These are phyloP conservation scores for Eustalomyia histrio DNA, from an alignment of 2,888 invertebrate species.

Conservation along the genomic window DNA sequence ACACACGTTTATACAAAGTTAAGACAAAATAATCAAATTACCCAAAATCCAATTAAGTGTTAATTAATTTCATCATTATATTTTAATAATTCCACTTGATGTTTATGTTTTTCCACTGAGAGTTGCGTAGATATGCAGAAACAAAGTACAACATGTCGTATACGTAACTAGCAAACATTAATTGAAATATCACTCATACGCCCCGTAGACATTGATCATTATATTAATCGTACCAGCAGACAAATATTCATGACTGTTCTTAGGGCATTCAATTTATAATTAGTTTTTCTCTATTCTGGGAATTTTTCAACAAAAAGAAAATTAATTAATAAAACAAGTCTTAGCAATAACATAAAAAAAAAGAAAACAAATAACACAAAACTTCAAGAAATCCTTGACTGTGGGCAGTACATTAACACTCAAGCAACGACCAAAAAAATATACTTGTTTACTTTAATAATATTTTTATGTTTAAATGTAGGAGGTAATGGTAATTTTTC, in stretches of 20 bases:
- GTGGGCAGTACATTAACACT: background rate
- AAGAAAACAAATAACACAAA: slow-evolving; percentile 16
- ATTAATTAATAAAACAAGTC: slow-evolving; percentile 47
- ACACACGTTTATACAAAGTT: no score
- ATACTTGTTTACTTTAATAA: slow-evolving; percentile 2
- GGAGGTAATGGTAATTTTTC: slow-evolving; percentile 12
- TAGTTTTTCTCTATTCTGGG: background rate
- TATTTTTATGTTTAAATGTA: background rate
- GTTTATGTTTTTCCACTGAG: no score
- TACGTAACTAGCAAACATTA: background rate
- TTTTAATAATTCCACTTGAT: no score
- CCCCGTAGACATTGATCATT: background rate
- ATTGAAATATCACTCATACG: slow-evolving; percentile 38
- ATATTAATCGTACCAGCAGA: background rate
- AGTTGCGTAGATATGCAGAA: no score
- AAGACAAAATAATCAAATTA: no score
- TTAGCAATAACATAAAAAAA: slow-evolving; percentile 1
- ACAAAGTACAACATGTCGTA: background rate
- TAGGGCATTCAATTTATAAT: background rate
- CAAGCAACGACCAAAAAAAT: background rate
- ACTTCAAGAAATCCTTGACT: slow-evolving; percentile 25
- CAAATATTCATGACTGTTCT: background rate
- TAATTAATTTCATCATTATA: no score
- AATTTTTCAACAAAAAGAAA: slow-evolving; percentile 14
- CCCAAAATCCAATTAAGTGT: no score